Percentiles rank a stretch among this genome's conserved stretches.
Conservation (phyloP, 2,888 invertebrate species). For the Theretra japonica region DNA sequence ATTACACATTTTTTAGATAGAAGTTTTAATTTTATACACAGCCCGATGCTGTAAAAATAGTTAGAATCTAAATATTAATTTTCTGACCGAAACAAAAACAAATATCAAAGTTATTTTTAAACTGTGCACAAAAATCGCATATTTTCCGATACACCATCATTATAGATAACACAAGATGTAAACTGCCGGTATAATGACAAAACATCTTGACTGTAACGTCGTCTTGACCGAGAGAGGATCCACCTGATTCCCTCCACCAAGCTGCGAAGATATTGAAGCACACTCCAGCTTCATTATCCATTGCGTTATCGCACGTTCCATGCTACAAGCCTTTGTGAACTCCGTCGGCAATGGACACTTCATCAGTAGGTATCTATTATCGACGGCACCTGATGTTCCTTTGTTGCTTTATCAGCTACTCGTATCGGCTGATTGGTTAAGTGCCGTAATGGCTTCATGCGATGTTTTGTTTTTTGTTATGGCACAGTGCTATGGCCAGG, state of each 20-base stretch:
- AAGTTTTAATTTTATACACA: too few relatives aligned
- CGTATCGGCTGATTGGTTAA: not conserved
- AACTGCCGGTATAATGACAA: not conserved
- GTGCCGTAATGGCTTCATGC: not conserved
- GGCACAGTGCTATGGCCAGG: too few relatives aligned
- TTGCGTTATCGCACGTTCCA: not conserved
- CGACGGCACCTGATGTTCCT: not conserved
- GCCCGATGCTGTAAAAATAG: too few relatives aligned
- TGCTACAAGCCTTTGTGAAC: not conserved
- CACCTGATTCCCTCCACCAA: not conserved
- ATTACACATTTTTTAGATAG: too few relatives aligned
- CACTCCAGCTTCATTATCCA: not conserved
- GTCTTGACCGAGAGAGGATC: not conserved
- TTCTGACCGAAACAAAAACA: too few relatives aligned
- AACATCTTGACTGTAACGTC: not conserved
- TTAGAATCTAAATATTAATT: too few relatives aligned
- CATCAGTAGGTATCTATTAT: too few relatives aligned
- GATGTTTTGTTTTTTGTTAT: too few relatives aligned
- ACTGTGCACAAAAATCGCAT: too few relatives aligned
- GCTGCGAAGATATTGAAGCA: not conserved
- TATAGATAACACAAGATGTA: too few relatives aligned
- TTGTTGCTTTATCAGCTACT: slow-evolving; percentile 1
- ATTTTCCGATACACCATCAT: too few relatives aligned
- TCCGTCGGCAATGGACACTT: not conserved
- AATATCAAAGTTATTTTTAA: too few relatives aligned